Evolutionary conservation across 92 coral and sea anemone genomes (phyloP), one percentile per base, ranked within the genome.

Genomic region (Actinernus sp.): DNA sequence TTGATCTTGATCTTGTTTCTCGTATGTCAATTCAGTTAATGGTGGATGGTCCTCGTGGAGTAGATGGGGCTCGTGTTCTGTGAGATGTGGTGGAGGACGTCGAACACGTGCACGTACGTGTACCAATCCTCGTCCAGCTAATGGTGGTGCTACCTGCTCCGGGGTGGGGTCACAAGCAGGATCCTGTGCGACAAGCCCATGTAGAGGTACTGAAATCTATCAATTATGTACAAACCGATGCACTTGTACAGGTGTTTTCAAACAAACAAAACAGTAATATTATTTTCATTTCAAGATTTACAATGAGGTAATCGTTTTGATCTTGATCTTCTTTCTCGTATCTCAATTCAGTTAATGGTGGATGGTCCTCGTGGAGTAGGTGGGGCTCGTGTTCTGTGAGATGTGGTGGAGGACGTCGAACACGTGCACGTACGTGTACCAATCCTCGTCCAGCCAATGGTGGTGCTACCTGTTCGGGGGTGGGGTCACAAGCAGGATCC

Each of bases 111-210:
- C 22, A 27, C 74, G 93, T 33, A 23, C 81, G 4, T 87, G 93
- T 50, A 55, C 72, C 16, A 81, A 63, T 72, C 88, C 93, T 18
- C 49, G 29, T 14, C 84, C 88, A 10, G 23, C 48, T 9, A 45
- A 49, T 31, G 77, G 76, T 16, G 92, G 88, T 0, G 38, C 52
- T 0, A 17, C 8, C 0, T 87, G 89, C 19, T 17, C 3, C 23
- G 89, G 93, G 3, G 50, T 11, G 2, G 28, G 53, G 17, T 22
- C 59, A 5, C 77, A 81, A 71, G 54, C 79, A 18, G 43, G 56
- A 10, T 9, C 70, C 1, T 87, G 93, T 62, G 78, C 63, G 65
- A 62, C 68, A 2, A 21, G 27, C 6, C 30, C 1, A 16, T 85
- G 91, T 18, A 65, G 78, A 19, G 77, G 85, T 60, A 24, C n/a